These are phyloP conservation scores for Triplophysa bombifrons DNA, from an alignment of 2,797 vertebrate species.

Conservation along the genomic window DNA sequence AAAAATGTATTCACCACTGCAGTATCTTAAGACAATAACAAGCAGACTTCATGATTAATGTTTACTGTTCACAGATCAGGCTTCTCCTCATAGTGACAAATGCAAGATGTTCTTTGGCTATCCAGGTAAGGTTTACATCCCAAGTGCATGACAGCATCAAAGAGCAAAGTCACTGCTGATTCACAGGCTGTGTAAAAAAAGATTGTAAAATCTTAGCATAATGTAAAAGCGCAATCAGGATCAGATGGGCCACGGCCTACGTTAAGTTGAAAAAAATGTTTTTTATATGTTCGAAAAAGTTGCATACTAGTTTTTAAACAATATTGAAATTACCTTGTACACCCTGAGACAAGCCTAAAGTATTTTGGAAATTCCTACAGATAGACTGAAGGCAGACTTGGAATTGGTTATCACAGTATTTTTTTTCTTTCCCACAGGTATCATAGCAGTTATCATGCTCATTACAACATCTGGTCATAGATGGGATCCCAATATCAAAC, in stretches of 20 bases:
- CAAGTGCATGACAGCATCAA: conserved; percentile 93
- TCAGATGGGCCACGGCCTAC: neutral
- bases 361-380: conserved; percentile 88
- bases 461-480: conserved; percentile 97
- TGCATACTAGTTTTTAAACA: too few species aligned
- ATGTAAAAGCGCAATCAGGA: neutral
- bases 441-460: conserved; percentile 95
- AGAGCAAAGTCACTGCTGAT: conserved; percentile 87
- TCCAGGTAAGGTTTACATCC: conserved; percentile 98
- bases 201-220: neutral
- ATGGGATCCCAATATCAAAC: conserved; percentile 96
- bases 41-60: neutral
- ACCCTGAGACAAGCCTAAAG: conserved; percentile 84
- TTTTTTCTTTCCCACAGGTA: conserved; percentile 88
- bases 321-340: conserved; percentile 84
- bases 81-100: conserved; percentile 87
- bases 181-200: conserved; percentile 84
- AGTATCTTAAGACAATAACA: neutral
- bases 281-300: too few species aligned
- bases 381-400: conserved; percentile 91
- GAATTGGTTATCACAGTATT: conserved; percentile 90
- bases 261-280: too few species aligned
- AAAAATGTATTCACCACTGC: neutral
- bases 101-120: conserved; percentile 90
- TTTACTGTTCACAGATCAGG: conserved; percentile 80